Evolutionary conservation across 2,888 invertebrate species (phyloP).

Genomic region (Myopa tessellatipennis): DNA sequence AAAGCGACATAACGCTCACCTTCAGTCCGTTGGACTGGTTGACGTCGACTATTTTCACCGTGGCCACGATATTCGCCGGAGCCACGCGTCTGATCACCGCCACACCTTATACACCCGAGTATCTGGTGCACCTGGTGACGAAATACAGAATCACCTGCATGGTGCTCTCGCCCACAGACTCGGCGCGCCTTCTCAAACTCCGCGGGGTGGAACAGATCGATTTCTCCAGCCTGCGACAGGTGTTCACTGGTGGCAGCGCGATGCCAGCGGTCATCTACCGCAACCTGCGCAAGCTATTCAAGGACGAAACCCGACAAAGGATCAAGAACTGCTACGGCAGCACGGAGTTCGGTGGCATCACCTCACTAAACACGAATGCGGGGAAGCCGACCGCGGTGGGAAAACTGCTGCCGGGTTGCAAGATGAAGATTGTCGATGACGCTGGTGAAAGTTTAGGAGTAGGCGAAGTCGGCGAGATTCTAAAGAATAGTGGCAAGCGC

Average conservation of each 20-base stretch:
- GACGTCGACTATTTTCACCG: slow-evolving; percentile 8
- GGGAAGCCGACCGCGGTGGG: slow-evolving; percentile 54
- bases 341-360: slow-evolving; percentile 54
- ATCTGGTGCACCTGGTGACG: slow-evolving; percentile 52
- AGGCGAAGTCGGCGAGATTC: slow-evolving; percentile 60
- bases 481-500: slow-evolving; percentile 48
- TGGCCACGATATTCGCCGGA: slow-evolving; percentile 53
- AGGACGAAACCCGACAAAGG: slow-evolving; percentile 43
- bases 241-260: slow-evolving; percentile 55
- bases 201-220: slow-evolving; percentile 26
- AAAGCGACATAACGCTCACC: not conserved
- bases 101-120: slow-evolving; percentile 51
- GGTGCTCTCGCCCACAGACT: slow-evolving; percentile 49
- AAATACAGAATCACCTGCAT: slow-evolving; percentile 54
- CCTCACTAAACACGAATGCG: slow-evolving; percentile 49
- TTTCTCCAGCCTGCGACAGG: slow-evolving; percentile 50
- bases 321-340: slow-evolving; percentile 55
- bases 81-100: slow-evolving; percentile 51
- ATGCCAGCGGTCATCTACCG: slow-evolving; percentile 49
- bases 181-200: not conserved
- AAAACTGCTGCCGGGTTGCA: slow-evolving; percentile 47
- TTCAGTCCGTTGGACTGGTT: slow-evolving; percentile 28
- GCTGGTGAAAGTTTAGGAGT: slow-evolving; percentile 50
- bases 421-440: slow-evolving; percentile 57
- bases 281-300: slow-evolving; percentile 41